These are phyloP conservation scores for Trachurus trachurus DNA, from an alignment of 2,797 vertebrate species.

Conservation along the genomic window DNA sequence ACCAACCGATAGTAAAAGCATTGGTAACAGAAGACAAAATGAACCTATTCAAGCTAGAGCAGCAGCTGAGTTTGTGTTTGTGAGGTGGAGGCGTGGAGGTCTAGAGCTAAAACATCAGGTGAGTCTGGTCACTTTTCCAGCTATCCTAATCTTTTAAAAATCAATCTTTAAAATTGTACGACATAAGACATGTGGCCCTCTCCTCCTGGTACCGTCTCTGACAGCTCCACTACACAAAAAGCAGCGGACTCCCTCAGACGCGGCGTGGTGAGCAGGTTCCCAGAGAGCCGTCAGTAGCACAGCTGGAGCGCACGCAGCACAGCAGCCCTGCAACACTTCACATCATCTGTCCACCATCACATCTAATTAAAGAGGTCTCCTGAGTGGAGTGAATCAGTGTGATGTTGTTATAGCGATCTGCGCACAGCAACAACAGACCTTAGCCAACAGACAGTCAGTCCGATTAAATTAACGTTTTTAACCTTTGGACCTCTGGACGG, in stretches of 20 bases:
- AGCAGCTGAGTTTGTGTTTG: no score
- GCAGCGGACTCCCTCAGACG: not conserved
- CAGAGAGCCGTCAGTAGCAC: not conserved
- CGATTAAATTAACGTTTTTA: slow-evolving; percentile 40
- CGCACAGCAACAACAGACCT: slow-evolving; percentile 23
- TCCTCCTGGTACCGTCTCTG: not conserved
- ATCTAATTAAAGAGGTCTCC: slow-evolving; percentile 46
- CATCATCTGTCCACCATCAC: slow-evolving; percentile 35
- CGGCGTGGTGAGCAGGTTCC: not conserved
- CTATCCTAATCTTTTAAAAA: not conserved
- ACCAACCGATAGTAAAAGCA: no score
- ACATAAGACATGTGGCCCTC: not conserved
- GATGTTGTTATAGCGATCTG: slow-evolving; percentile 17
- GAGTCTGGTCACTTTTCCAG: no score
- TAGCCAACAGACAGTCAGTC: slow-evolving; percentile 24
- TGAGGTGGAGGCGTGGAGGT: no score
- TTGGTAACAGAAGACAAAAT: no score
- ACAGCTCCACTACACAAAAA: not conserved
- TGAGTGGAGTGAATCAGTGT: slow-evolving; percentile 26
- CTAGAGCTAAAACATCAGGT: no score
- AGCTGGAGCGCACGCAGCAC: not conserved
- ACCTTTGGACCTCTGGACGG: slow-evolving; percentile 1
- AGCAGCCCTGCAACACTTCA: not conserved
- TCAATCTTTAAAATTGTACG: not conserved
- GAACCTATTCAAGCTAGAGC: no score